phyloP scores from a whole-genome alignment of 1,140 invertebrate species.

The Trachymyrmex septentrionalis region DNA sequence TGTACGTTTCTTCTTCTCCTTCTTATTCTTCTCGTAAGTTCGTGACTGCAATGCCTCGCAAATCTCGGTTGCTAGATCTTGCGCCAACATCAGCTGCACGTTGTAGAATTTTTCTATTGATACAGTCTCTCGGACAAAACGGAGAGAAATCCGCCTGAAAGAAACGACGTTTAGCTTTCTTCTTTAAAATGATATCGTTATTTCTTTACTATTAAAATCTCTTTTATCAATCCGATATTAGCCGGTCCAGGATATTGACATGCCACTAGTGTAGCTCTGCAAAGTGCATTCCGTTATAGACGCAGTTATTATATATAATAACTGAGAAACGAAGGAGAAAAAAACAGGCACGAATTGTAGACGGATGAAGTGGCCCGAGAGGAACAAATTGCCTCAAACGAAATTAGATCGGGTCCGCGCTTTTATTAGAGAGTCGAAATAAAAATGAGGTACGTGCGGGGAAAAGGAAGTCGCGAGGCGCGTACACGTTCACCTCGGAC shows the following conservation, averaged over 20 bases:
- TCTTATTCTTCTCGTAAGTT: constrained; percentile 42
- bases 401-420: constrained; percentile 76
- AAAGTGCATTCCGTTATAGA: background rate
- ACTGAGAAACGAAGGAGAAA: constrained; percentile 16
- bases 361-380: constrained; percentile 64
- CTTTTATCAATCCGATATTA: background rate
- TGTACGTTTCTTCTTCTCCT: constrained; percentile 71
- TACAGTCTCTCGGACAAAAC: background rate
- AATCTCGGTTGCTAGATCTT: constrained; percentile 42
- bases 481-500: background rate
- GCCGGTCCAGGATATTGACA: background rate
- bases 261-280: background rate
- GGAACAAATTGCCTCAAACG: constrained; percentile 69
- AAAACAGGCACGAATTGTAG: constrained; percentile 72
- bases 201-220: background rate
- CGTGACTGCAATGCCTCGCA: constrained; percentile 54
- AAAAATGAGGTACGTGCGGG: constrained; percentile 81
- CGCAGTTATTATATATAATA: background rate
- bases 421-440: constrained; percentile 81
- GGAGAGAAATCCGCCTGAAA: background rate
- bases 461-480: constrained; percentile 69
- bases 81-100: background rate
- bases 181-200: background rate
- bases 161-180: background rate
- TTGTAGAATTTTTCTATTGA: constrained; percentile 22